Base-by-base conservation (phyloP, 2,888 invertebrate genomes). In the Sinopyrophorus schimmeli region DNA sequence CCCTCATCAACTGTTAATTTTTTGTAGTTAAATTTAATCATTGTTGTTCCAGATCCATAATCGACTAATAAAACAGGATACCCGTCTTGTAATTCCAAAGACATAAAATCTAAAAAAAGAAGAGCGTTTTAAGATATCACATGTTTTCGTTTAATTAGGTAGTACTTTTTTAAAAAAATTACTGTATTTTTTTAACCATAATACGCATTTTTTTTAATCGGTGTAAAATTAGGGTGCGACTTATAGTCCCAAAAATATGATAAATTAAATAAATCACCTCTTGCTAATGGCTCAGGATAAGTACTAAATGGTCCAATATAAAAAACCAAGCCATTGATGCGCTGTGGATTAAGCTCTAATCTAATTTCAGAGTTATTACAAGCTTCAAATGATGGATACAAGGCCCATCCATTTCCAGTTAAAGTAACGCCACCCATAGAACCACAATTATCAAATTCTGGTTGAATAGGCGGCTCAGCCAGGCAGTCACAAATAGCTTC, bases 391-490 rank as follows among this genome's bases (percentile, higher is more conserved):
- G 93, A 82, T 0, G 88, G 85, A 76, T 93, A 95, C 80, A 97
- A 86, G 0, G 96, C 95, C 83, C 89, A 97, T 5, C 95, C 93
- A 60, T 86, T 83, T n/a, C 93, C 91, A 53, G 81, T 81, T 76
- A 97, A 97, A 11, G 90, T 89, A 55, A 95, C 84, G 0, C 87
- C 85, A n/a, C n/a, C n/a, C 1, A 91, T 84, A 53, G 89, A 82
- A 74, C 98, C 95, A 72, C 99, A 99, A 39, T 40, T 39, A 14
- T 34, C 44, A 16, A 7, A 16, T 3, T 18, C 20, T 14, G 44
- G 49, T 11, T 27, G 40, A 3, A 44, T 17, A 0, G 94, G 91
- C 42, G 3, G 59, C 52, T 53, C 38, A 56, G n/a, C 60, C 55
- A 62, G 41, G 40, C 70, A 88, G 76, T 79, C 80, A 65, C 94